Evolutionary conservation across 2,113 vertebrate species (phyloP).

Genomic region (Carettochelys insculpta): DNA sequence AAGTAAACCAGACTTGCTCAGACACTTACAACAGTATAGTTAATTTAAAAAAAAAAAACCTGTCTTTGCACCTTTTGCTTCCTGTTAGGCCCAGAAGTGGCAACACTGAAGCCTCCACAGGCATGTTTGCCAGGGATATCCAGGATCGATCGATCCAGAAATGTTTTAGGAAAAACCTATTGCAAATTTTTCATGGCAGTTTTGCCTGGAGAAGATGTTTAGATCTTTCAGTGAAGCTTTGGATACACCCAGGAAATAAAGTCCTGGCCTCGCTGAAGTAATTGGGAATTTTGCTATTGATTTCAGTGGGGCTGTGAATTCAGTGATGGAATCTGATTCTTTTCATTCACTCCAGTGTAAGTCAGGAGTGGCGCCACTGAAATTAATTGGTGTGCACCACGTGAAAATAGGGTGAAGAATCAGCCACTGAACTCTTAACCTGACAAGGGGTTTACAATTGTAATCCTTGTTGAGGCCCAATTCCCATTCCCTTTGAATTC

Average conservation of each 20-base stretch:
- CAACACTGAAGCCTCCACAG: background rate
- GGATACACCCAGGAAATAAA: background rate
- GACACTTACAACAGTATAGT: background rate
- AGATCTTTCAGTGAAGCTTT: background rate
- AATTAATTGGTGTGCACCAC: background rate
- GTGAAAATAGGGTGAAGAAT: background rate
- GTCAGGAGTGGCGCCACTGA: background rate
- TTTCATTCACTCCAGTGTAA: background rate
- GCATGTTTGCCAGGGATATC: background rate
- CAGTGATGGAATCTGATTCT: background rate
- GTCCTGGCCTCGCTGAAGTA: background rate
- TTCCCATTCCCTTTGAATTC: background rate
- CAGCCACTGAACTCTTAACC: background rate
- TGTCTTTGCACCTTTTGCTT: background rate
- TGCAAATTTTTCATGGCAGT: background rate
- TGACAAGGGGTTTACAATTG: no score
- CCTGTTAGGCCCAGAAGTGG: background rate
- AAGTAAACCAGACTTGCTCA: accelerated
- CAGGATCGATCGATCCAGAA: background rate
- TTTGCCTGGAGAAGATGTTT: background rate
- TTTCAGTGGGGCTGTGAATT: background rate
- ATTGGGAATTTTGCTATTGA: background rate
- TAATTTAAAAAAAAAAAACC: background rate
- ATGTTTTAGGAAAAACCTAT: background rate
- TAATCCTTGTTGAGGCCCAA: background rate